phyloP scores from a whole-genome alignment of 53 echinoderm and acorn worm species.

The Patiria pectinifera region DNA sequence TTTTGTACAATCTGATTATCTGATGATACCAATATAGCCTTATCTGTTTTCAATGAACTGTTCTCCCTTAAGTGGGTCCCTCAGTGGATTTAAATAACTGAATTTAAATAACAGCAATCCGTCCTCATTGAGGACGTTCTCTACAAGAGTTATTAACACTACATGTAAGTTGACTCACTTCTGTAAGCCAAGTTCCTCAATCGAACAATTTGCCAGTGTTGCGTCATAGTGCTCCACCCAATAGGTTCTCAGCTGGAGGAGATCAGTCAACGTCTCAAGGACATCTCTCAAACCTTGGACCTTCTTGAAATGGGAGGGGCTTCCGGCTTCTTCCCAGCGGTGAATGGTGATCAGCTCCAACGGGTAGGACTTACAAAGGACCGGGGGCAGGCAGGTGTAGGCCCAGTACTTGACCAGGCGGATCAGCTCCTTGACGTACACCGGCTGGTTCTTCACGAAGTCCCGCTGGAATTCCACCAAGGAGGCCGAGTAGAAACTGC shows the following conservation, averaged over 20 bases:
- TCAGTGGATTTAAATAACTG: too few species aligned
- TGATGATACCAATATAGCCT: too few species aligned
- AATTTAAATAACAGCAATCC: too few species aligned
- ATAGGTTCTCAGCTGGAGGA: not conserved
- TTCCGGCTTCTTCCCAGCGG: conserved; percentile 48
- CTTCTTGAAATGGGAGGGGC: conserved; percentile 24
- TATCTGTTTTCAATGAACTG: too few species aligned
- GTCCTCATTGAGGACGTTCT: too few species aligned
- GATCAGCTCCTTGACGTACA: conserved; percentile 46
- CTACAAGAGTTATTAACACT: too few species aligned
- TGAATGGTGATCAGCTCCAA: conserved; percentile 68
- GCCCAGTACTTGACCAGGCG: conserved; percentile 69
- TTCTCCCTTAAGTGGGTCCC: too few species aligned
- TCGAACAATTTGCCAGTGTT: not conserved
- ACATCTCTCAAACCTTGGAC: conserved; percentile 60
- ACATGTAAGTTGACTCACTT: not conserved
- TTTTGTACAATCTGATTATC: too few species aligned
- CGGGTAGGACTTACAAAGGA: conserved; percentile 33
- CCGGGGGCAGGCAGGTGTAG: not conserved
- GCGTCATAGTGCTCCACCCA: conserved; percentile 2
- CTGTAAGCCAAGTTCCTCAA: not conserved
- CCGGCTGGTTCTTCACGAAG: conserved; percentile 48
- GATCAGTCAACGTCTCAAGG: not conserved
- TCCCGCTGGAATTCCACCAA: conserved; percentile 44
- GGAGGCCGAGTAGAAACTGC: conserved; percentile 48